Percentiles rank a stretch among this genome's conserved stretches.
These are phyloP conservation scores for Eolophus roseicapilla DNA, from an alignment of 2,113 vertebrate genomes.

Conservation along the genomic window DNA sequence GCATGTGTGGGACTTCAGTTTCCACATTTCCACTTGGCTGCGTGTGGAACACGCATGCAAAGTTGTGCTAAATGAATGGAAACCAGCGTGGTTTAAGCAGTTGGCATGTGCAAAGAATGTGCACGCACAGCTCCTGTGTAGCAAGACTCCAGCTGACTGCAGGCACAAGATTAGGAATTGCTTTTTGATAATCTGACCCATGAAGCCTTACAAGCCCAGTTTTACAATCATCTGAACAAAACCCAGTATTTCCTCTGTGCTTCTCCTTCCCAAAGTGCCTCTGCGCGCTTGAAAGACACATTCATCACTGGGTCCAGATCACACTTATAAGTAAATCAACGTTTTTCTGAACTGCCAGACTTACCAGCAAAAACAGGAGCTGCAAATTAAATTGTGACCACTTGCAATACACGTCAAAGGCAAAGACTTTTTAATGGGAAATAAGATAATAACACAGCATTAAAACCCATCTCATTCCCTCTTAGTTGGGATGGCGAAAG, in stretches of 20 bases:
- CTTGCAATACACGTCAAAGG: conserved; percentile 3
- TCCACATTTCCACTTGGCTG: background rate
- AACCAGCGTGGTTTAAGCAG: background rate
- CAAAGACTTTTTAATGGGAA: conserved; percentile 7
- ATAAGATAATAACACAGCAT: background rate
- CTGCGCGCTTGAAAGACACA: background rate
- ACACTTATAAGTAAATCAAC: background rate
- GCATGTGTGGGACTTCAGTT: background rate
- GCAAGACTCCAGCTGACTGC: background rate
- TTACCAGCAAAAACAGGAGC: background rate
- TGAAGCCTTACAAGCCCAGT: background rate
- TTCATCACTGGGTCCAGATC: background rate
- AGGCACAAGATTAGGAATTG: background rate
- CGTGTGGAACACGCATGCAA: background rate
- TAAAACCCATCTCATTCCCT: background rate
- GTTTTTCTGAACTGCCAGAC: background rate
- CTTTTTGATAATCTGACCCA: background rate
- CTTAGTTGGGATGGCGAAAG: background rate
- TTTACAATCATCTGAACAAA: background rate
- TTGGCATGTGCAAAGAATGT: background rate
- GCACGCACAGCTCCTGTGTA: background rate
- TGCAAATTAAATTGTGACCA: conserved; percentile 24
- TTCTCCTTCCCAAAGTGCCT: background rate
- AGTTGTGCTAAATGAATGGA: background rate
- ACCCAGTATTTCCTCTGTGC: background rate